Evolutionary conservation across 1,140 invertebrate species (phyloP).

Genomic region (Tetramorium alpestre): DNA sequence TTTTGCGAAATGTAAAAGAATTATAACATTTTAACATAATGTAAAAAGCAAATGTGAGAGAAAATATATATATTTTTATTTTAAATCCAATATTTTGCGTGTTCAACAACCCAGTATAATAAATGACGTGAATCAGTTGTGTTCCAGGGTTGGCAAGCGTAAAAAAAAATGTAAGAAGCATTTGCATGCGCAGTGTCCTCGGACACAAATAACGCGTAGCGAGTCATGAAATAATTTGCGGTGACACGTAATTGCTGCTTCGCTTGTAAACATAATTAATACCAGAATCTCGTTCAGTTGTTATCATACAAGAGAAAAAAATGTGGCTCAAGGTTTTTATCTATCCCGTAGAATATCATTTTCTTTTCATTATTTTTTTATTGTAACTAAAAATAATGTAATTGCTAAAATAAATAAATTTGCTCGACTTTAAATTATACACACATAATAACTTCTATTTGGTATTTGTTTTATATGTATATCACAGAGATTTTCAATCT

Average conservation of each 20-base stretch:
- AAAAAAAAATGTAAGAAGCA: conserved; percentile 34
- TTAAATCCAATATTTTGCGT: background rate
- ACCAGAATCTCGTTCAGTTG: background rate
- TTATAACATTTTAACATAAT: conserved; percentile 21
- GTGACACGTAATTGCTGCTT: conserved; percentile 21
- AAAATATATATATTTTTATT: background rate
- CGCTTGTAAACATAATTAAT: conserved; percentile 41
- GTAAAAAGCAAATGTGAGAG: background rate
- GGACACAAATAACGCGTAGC: conserved; percentile 24
- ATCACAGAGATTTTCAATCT: background rate
- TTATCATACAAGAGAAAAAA: background rate
- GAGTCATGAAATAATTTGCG: conserved; percentile 37
- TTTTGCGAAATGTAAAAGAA: background rate
- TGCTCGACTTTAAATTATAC: background rate
- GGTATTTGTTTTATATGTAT: background rate
- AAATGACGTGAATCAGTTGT: background rate
- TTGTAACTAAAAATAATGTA: background rate
- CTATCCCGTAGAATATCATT: background rate
- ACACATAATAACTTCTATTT: background rate
- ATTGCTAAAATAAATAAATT: background rate
- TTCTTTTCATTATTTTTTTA: background rate
- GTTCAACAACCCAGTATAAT: background rate
- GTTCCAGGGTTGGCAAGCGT: background rate
- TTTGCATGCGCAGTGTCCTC: background rate
- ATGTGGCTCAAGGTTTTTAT: background rate